Evolutionary conservation across 2,888 invertebrate genomes (phyloP).

Genomic region (Eristalis intricaria): DNA sequence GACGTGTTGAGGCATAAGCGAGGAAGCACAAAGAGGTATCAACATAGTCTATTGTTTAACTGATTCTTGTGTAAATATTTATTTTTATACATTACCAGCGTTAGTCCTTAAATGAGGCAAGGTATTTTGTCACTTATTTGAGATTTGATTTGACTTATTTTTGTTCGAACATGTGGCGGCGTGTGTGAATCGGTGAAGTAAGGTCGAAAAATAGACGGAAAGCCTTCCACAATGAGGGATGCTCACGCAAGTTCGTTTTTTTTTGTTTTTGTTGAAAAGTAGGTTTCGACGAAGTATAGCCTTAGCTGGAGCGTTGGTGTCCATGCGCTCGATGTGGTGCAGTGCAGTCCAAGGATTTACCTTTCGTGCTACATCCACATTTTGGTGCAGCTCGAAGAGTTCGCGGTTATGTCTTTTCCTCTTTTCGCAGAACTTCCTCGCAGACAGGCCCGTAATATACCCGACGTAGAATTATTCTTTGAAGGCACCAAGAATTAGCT

Average conservation of each 20-base stretch:
- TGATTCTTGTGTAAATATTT: constrained; percentile 27
- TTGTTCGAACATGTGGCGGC: not conserved
- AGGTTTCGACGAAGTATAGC: too few species aligned
- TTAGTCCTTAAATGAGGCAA: constrained; percentile 22
- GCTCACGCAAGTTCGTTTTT: not conserved
- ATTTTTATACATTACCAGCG: constrained; percentile 49
- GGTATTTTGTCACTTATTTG: not conserved
- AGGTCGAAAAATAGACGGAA: not conserved
- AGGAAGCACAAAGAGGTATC: constrained; percentile 39
- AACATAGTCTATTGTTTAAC: constrained; percentile 52
- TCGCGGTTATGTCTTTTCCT: too few species aligned
- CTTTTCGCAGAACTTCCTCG: too few species aligned
- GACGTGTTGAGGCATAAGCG: constrained; percentile 38
- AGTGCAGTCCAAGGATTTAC: too few species aligned
- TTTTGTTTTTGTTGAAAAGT: not conserved
- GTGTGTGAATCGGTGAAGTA: not conserved
- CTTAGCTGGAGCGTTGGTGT: too few species aligned
- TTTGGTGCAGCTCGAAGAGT: too few species aligned
- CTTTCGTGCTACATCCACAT: too few species aligned
- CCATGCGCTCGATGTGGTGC: too few species aligned
- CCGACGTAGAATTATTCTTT: too few species aligned
- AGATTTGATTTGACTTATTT: not conserved
- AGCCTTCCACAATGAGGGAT: not conserved
- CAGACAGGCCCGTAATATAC: too few species aligned
- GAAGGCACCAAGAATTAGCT: too few species aligned